Base-by-base conservation (phyloP, 1,140 invertebrate genomes). In the Hypothenemus hampei region DNA sequence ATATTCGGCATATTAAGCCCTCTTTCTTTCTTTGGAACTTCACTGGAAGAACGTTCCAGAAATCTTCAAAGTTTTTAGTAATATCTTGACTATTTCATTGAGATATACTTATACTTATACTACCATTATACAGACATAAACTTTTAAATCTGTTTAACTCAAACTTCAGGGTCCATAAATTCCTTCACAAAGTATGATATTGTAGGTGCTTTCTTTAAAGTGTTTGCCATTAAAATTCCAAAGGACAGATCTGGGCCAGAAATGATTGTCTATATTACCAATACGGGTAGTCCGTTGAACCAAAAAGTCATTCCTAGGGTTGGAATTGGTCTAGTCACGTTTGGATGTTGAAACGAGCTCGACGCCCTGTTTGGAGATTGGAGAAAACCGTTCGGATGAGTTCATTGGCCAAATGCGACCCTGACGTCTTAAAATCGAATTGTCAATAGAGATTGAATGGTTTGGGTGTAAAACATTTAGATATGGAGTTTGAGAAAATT, bases 161-260 rank as follows among this genome's bases (percentile, higher is more conserved):
- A 59, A 36, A 19, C 43, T 33, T 51, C 57, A 10, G 20, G 13
- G 23, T 22, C 39, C 1, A 21, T 41, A 10, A 59, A 59, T 29
- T 35, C 35, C 4, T 54, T 45, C 13, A 15, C 54, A 11, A 43
- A 39, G 15, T 59, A 41, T 15, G 57, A 51, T 18, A 54, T 54
- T 54, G 50, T 52, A 16, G 50, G 50, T 11, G 57, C 45, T 43
- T 59, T 51, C 0, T 59, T 59, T 37, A 44, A 26, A 13, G 57
- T n/a, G n/a, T n/a, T n/a, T n/a, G n/a, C n/a, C n/a, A 22, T 10
- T 56, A 13, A 21, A 4, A 4, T 48, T 56, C 13, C 33, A 48
- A 40, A 44, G 29, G 6, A 24, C 53, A 21, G 16, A 48, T 5
- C 3, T 18, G 3, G 50, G 49, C 23, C 53, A 59, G 6, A 47